Evolutionary conservation across 2,113 vertebrate genomes (phyloP).

Genomic region (Ancistrus triradiatus): DNA sequence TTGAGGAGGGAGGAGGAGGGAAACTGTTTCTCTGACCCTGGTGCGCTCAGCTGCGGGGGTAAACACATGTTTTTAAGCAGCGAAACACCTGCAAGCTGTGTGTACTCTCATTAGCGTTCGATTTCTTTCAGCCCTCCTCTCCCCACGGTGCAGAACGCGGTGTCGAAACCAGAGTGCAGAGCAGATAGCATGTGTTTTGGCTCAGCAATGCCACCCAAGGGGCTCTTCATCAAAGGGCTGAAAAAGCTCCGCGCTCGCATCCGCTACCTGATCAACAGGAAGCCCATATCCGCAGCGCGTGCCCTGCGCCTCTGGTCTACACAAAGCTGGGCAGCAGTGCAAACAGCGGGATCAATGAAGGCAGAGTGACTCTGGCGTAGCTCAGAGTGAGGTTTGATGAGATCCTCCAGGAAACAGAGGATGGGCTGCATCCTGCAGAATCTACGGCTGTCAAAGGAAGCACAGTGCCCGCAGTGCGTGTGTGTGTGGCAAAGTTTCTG

Average conservation of each 20-base stretch:
- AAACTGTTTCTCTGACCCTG: constrained; percentile 25
- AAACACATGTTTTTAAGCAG: constrained; percentile 4
- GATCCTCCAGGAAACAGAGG: neutral
- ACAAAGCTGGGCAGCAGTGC: neutral
- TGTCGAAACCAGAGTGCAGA: neutral
- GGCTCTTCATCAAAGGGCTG: constrained; percentile 2
- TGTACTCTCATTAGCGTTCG: constrained; percentile 7
- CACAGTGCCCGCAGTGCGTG: neutral
- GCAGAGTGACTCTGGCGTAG: neutral
- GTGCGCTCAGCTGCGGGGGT: neutral
- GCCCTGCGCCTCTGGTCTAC: constrained; percentile 1
- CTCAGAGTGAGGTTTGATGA: neutral
- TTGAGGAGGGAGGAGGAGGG: constrained; percentile 2
- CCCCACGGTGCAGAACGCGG: neutral
- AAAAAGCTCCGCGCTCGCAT: neutral
- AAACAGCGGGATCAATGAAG: neutral
- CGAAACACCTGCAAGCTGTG: neutral
- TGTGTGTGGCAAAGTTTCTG: neutral
- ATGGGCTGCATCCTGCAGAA: neutral
- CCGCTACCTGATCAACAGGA: constrained; percentile 1
- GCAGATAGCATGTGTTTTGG: constrained; percentile 1
- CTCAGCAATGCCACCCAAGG: neutral
- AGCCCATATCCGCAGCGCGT: neutral
- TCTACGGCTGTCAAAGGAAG: neutral
- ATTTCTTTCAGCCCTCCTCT: neutral